Evolutionary conservation across 2,113 vertebrate species (phyloP), one percentile per base, ranked within the genome.

Genomic region (Bos javanicus): DNA sequence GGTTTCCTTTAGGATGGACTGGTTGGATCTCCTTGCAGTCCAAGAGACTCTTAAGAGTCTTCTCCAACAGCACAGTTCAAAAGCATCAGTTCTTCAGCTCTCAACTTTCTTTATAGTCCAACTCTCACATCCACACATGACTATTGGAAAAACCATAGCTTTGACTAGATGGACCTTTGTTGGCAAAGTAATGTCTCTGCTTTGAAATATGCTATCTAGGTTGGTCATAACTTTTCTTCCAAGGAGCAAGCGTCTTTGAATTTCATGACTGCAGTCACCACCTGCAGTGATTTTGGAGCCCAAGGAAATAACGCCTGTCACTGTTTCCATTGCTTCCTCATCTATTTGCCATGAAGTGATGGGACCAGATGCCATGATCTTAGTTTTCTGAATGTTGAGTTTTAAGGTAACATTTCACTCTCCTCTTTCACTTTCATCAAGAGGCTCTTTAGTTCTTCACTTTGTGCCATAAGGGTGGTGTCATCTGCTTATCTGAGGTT

Each of bases 1-100:
- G 16, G n/a, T 21, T 67, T 67, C 17, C 17, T 67, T 67, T 36
- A 67, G 33, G 33, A 67, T n/a, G 64, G 16, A 10, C 33, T 67
- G 19, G 64, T 36, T 36, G 64, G 17, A 36, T 67, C 64, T 67
- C 33, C 64, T 36, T 36, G 64, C 64, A 67, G 62, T n/a, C 4
- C 33, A 36, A 36, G 64, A 4, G 64, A 67, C 9, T 67, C 64
- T 67, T 17, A 36, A 11, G 64, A 21, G 64, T 67, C 33, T 67
- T 67, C 64, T 36, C 17, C 33, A 67, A 10, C 33, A 67, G 17
- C 33, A 36, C 8, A 67, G 17, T 67, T 67, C 17, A 67, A 67
- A 67, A 67, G 4, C 33, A 67, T 36, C 33, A 67, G n/a, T 67
- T 67, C 4, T 67, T n/a, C 0, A 0, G 64, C 0, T 0, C 17